Evolutionary conservation across 2,113 vertebrate genomes (phyloP).

Genomic region (Eubucco bourcierii): DNA sequence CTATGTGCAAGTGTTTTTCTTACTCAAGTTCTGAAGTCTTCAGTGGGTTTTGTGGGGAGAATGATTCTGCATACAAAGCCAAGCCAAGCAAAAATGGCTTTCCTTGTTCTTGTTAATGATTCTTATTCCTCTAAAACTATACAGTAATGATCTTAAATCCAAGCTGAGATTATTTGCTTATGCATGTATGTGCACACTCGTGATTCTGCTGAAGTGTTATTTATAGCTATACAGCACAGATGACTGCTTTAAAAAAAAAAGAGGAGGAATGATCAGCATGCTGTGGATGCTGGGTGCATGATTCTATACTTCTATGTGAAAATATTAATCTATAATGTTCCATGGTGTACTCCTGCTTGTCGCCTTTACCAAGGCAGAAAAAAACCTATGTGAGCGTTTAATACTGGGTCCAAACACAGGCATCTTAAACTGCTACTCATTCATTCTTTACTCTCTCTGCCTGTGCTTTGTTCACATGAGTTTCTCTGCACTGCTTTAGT

Average conservation of each 20-base stretch:
- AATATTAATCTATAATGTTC: background rate
- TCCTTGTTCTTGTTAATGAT: background rate
- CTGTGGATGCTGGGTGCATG: slow-evolving; percentile 16
- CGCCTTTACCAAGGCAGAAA: background rate
- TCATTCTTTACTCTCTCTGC: background rate
- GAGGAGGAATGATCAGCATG: slow-evolving; percentile 1
- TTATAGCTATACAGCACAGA: slow-evolving; percentile 58
- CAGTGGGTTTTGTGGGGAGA: background rate
- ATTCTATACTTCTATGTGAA: slow-evolving; percentile 16
- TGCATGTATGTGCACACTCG: slow-evolving; percentile 21
- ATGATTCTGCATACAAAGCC: background rate
- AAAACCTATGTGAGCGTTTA: background rate
- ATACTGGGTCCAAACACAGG: background rate
- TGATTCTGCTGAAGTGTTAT: slow-evolving; percentile 51
- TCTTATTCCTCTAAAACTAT: slow-evolving; percentile 3
- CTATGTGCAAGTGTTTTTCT: background rate
- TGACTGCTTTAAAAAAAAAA: slow-evolving; percentile 43
- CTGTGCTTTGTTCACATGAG: background rate
- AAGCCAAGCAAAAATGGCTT: background rate
- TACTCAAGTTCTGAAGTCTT: background rate
- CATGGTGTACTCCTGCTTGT: background rate
- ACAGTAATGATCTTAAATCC: background rate
- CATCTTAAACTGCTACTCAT: background rate
- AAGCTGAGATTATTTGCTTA: background rate
- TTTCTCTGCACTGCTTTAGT: background rate